phyloP scores from a whole-genome alignment of 2,113 vertebrate species.

The Elephantulus edwardii region DNA sequence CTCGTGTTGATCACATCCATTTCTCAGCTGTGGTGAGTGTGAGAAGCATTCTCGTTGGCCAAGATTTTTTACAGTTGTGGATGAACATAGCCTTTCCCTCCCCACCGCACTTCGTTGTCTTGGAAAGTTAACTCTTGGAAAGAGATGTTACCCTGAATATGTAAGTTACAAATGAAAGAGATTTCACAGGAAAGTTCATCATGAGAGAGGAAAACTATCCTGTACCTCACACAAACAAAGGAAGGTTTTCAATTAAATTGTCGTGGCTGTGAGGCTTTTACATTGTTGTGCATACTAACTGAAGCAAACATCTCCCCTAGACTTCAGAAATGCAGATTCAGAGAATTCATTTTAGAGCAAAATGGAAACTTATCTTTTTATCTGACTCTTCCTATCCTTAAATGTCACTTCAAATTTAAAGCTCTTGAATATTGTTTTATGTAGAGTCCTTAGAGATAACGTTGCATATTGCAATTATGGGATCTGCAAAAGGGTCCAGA shows the following conservation, averaged over 20 bases:
- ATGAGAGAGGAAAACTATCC: conserved; percentile 48
- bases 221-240: conserved; percentile 57
- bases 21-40: conserved; percentile 56
- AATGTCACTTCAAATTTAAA: conserved; percentile 81
- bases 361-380: conserved; percentile 80
- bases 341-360: conserved; percentile 80
- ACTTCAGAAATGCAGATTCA: conserved; percentile 84
- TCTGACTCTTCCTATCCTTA: conserved; percentile 74
- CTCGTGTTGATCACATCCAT: conserved; percentile 44
- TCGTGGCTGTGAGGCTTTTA: conserved; percentile 76
- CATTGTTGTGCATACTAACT: conserved; percentile 69
- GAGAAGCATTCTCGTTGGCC: conserved; percentile 58
- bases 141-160: conserved; percentile 60
- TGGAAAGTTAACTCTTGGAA: no score
- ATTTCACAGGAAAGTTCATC: conserved; percentile 70
- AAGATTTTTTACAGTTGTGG: conserved; percentile 66
- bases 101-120: conserved; percentile 59
- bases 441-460: conserved; percentile 72
- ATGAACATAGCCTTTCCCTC: conserved; percentile 55
- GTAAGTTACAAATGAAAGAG: conserved; percentile 59
- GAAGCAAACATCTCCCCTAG: conserved; percentile 72
- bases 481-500: conserved; percentile 49
- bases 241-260: conserved; percentile 77
- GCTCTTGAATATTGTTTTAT: conserved; percentile 78
- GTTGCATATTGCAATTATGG: conserved; percentile 75